Conservation (phyloP, 2,797 vertebrate genomes). For the Acridotheres tristis region DNA sequence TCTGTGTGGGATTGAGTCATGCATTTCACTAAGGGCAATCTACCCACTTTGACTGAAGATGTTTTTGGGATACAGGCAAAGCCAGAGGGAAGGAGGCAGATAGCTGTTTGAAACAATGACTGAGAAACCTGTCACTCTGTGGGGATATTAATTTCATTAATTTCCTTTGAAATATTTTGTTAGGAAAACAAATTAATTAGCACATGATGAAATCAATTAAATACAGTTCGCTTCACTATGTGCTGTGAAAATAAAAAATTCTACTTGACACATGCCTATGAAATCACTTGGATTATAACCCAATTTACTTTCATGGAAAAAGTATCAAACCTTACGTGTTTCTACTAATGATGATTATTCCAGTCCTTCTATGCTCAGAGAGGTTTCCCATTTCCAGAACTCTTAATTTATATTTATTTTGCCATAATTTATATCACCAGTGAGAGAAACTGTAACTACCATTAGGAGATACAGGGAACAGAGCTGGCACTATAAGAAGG, state of each 20-base stretch:
- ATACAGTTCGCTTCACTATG: not conserved
- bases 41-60: not conserved
- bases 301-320: not conserved
- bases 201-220: not conserved
- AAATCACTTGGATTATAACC: not conserved
- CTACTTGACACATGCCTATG: not conserved
- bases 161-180: slow-evolving; percentile 9
- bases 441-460: not conserved
- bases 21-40: not conserved
- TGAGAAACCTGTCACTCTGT: not conserved
- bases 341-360: not conserved
- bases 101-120: not conserved
- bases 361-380: not conserved
- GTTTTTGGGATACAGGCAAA: not conserved
- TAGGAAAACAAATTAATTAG: slow-evolving; percentile 21
- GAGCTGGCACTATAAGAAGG: not conserved
- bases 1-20: not conserved
- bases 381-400: not conserved
- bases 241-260: not conserved
- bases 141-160: not conserved
- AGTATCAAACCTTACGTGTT: not conserved
- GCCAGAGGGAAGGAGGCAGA: not conserved
- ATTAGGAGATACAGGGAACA: not conserved
- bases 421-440: not conserved
- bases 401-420: not conserved